Evolutionary conservation across 2,888 invertebrate genomes (phyloP), one percentile per base, ranked within the genome.

Genomic region (Villa cingulata): DNA sequence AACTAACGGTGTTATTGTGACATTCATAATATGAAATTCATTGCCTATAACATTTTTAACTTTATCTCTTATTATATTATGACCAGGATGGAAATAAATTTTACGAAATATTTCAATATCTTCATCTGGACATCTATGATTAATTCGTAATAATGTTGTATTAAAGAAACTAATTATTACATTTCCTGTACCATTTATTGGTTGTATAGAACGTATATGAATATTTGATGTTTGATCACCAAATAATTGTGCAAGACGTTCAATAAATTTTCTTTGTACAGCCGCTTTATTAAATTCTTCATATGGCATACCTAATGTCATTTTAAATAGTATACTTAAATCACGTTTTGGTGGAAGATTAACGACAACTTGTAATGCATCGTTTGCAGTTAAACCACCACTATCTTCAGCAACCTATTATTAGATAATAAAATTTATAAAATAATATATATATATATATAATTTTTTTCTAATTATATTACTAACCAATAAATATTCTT

Each of bases 101-200:
- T 76, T 76, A 49, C 87, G 76, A 1, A 91, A 70, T 45, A 75
- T 74, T 14, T 77, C 78, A 51, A 94, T 84, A 58, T 86, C 83
- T 40, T 79, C 76, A 53, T 83, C 76, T 0, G 90, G 86, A 65
- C 94, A 95, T 43, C 75, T 61, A 55, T 65, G 63, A 50, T 67
- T 60, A 4, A 56, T 48, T 49, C 63, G 64, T 42, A 59, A 59
- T 17, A 69, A 53, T 10, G 86, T 83, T 40, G 81, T 83, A 67
- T 95, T 95, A 65, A 84, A 80, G 78, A 86, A 86, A 51, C 79
- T 79, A 40, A 86, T 78, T 51, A 83, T 76, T 15, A 83, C 82
- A 20, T 81, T 78, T 38, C 78, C 79, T 1, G 62, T 59, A 49
- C 65, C 66, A 42, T 65, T 64, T 43, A 65, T 58, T 32, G 59